Evolutionary conservation across 2,888 invertebrate genomes (phyloP), one percentile per base, ranked within the genome.

Genomic region (Rhamnusium bicolor): DNA sequence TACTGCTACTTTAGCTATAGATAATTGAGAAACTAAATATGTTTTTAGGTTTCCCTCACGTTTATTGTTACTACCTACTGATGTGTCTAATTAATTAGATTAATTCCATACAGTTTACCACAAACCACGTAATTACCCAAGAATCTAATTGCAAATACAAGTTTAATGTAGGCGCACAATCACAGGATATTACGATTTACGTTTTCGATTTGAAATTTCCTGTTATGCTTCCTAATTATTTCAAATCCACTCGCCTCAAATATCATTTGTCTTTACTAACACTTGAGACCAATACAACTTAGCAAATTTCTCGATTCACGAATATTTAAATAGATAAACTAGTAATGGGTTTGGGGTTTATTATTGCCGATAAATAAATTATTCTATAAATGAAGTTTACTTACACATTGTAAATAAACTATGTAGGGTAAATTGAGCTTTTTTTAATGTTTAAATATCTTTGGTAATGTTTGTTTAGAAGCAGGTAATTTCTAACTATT

Each of bases 141-240:
- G n/a, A 40, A n/a, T 24, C 40, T 40, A 40, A 40, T 40, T 24
- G 24, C 21, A 24, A 54, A 54, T 24, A 1, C 12, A 8, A 24
- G 19, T 54, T 54, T 54, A 54, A 54, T 19, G 6, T 8, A 24
- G n/a, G 3, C 24, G 8, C 29, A 29, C 16, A 29, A 58, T 58
- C 14, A 58, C 29, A 29, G 27, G 18, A 18, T 14, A 58, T 58
- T 58, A 18, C n/a, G n/a, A 12, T 58, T 58, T 56, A 56, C 40
- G 12, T 1, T 40, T 40, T 40, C 40, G 40, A 40, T 40, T 40
- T 40, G 40, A 12, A 40, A 40, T 40, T 40, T 40, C 40, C 40
- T 40, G 40, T 40, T 2, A 12, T 32, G 29, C 12, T 40, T 40
- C 2, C n/a, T n/a, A 40, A 40, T 40, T 40, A 40, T 4, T 14